phyloP scores from a whole-genome alignment of 2,888 invertebrate genomes.

The Brassicogethes aeneus region DNA sequence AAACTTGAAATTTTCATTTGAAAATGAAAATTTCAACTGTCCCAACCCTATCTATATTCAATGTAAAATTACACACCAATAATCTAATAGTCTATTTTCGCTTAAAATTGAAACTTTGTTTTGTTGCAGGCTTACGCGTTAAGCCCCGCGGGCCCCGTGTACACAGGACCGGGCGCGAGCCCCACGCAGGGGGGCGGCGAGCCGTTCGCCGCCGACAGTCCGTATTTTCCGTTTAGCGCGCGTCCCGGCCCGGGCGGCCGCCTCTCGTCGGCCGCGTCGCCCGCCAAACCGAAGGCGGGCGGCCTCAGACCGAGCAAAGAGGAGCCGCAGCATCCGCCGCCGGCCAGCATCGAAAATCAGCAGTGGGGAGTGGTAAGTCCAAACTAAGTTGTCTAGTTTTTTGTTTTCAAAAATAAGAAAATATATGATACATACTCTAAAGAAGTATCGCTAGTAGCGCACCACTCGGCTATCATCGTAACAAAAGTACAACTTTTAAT shows the following conservation, averaged over 20 bases:
- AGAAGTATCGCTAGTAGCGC: too few species aligned
- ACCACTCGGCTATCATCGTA: too few species aligned
- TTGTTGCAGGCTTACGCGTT: slow-evolving; percentile 39
- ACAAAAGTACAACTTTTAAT: too few species aligned
- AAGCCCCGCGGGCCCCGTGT: slow-evolving; percentile 40
- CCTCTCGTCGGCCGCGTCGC: slow-evolving; percentile 30
- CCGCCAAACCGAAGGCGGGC: slow-evolving; percentile 43
- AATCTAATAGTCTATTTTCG: too few species aligned
- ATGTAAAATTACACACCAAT: too few species aligned
- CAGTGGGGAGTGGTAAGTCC: slow-evolving; percentile 42
- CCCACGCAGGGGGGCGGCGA: slow-evolving; percentile 46
- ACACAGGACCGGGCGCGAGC: slow-evolving; percentile 38
- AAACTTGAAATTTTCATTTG: too few species aligned
- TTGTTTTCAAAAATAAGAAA: too few species aligned
- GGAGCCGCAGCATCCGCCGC: slow-evolving; percentile 15
- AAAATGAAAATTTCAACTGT: too few species aligned
- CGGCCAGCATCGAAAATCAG: slow-evolving; percentile 34
- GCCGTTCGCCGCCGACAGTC: slow-evolving; percentile 51
- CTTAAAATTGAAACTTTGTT: slow-evolving; percentile 10
- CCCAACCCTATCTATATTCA: too few species aligned
- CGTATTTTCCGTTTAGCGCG: slow-evolving; percentile 58
- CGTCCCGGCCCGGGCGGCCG: slow-evolving; percentile 37
- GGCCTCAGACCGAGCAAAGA: slow-evolving; percentile 29
- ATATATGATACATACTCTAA: neutral
- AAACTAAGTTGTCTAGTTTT: slow-evolving; percentile 2